These are phyloP conservation scores for Diprion similis DNA, from an alignment of 1,140 invertebrate genomes.

Conservation along the genomic window DNA sequence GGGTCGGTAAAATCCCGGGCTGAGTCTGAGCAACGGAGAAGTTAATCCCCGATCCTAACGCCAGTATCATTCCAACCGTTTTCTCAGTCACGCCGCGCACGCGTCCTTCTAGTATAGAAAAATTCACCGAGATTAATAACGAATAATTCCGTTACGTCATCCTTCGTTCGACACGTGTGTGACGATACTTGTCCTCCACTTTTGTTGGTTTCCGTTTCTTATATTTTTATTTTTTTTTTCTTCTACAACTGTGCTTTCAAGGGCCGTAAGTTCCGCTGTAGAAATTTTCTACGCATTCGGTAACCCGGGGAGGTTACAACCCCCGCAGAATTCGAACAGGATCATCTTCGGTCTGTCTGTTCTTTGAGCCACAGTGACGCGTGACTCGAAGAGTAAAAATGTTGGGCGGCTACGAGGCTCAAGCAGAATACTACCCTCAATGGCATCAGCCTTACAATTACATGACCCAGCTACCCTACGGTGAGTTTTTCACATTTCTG, in stretches of 20 bases:
- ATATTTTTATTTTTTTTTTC: background rate
- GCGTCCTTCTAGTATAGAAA: constrained; percentile 13
- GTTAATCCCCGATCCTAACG: constrained; percentile 7
- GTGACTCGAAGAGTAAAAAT: constrained; percentile 34
- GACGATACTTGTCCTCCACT: constrained; percentile 1
- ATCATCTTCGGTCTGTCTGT: no score
- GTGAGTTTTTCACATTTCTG: constrained; percentile 36
- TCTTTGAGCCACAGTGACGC: no score
- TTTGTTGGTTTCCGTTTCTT: background rate
- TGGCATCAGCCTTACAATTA: constrained; percentile 61
- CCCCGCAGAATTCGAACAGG: no score
- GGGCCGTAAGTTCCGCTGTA: no score
- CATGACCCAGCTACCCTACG: constrained; percentile 57
- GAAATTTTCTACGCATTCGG: no score
- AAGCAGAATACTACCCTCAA: constrained; percentile 58
- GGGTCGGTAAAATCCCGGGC: background rate
- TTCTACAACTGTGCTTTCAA: background rate
- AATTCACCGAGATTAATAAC: constrained; percentile 7
- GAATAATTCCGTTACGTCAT: no score
- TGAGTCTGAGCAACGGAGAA: background rate
- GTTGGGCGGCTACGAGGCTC: constrained; percentile 56
- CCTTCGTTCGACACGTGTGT: background rate
- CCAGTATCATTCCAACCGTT: constrained; percentile 40
- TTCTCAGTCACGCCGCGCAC: constrained; percentile 24
- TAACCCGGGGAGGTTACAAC: no score